Evolutionary conservation across 2,113 vertebrate species (phyloP).

Genomic region (Oncorhynchus tshawytscha): DNA sequence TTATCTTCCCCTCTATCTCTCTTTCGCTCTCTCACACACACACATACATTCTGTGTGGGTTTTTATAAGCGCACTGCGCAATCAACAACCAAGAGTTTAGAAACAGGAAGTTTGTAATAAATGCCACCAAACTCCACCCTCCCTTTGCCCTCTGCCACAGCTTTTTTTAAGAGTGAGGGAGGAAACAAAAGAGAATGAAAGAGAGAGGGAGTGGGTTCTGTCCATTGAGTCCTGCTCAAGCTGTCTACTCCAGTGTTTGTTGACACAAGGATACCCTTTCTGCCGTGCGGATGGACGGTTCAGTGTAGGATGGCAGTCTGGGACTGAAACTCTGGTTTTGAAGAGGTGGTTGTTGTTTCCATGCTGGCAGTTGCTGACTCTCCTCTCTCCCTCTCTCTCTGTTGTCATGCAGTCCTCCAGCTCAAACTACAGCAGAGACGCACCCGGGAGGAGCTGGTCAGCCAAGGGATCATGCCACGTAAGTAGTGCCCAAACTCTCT

Average conservation of each 20-base stretch:
- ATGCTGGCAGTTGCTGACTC: conserved; percentile 31
- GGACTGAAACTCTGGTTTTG: background rate
- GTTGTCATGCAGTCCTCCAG: conserved; percentile 88
- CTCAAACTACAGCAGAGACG: conserved; percentile 98
- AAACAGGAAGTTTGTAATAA: conserved; percentile 70
- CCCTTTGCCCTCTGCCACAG: conserved; percentile 11
- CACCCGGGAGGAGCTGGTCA: conserved; percentile 95
- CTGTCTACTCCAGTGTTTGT: conserved; percentile 1
- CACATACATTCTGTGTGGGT: background rate
- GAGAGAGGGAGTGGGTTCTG: conserved; percentile 18
- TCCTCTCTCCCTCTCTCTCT: conserved; percentile 32
- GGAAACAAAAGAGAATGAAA: conserved; percentile 11
- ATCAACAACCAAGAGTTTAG: conserved; percentile 6
- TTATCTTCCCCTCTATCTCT: too few relatives aligned
- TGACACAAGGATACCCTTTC: background rate
- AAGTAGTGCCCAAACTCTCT: conserved; percentile 67
- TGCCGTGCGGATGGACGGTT: conserved; percentile 4
- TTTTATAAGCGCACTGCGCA: too few relatives aligned
- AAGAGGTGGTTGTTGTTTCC: background rate
- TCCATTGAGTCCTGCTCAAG: conserved; percentile 15
- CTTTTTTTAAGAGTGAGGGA: conserved; percentile 24
- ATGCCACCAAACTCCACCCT: conserved; percentile 31
- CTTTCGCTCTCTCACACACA: too few relatives aligned
- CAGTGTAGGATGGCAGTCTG: conserved; percentile 2
- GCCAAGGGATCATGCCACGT: conserved; percentile 99